Evolutionary conservation across 2,888 invertebrate genomes (phyloP).

Genomic region (Nasonia oneida): DNA sequence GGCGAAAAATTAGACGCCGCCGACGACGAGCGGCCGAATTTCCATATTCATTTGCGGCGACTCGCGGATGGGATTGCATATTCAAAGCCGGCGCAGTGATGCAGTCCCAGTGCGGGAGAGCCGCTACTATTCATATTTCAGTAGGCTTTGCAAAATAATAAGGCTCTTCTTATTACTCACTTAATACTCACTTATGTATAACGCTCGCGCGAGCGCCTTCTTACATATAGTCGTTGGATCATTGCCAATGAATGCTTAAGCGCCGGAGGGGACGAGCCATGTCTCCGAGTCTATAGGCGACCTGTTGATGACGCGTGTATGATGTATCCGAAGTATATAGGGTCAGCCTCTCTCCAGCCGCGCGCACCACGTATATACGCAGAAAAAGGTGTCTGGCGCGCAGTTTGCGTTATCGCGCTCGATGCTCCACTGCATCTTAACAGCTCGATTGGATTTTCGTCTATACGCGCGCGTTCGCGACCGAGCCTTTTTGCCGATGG

Average conservation of each 20-base stretch:
- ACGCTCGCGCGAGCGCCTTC: neutral
- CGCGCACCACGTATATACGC: neutral
- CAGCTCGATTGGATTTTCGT: conserved; percentile 38
- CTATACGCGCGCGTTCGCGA: neutral
- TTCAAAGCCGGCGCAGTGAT: conserved; percentile 4
- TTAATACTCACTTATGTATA: no score
- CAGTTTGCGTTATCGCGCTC: neutral
- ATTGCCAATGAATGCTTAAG: conserved; percentile 77
- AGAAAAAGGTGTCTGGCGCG: neutral
- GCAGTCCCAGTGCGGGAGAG: neutral
- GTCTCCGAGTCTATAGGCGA: conserved; percentile 64
- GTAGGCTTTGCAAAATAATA: conserved; percentile 56
- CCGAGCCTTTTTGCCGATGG: conserved; percentile 39
- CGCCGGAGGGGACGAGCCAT: conserved; percentile 27
- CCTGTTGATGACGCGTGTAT: conserved; percentile 71
- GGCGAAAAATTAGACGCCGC: neutral
- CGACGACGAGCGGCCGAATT: conserved; percentile 7
- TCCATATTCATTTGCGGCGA: conserved; percentile 53
- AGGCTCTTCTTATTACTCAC: conserved; percentile 16
- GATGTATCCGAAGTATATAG: conserved; percentile 4
- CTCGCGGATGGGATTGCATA: conserved; percentile 47
- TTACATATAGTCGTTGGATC: conserved; percentile 70
- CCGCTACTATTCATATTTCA: conserved; percentile 45
- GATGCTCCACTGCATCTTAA: conserved; percentile 22
- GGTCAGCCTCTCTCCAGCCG: neutral